Conservation (phyloP, 2,797 vertebrate genomes). For the Halcyon chelicuti region DNA sequence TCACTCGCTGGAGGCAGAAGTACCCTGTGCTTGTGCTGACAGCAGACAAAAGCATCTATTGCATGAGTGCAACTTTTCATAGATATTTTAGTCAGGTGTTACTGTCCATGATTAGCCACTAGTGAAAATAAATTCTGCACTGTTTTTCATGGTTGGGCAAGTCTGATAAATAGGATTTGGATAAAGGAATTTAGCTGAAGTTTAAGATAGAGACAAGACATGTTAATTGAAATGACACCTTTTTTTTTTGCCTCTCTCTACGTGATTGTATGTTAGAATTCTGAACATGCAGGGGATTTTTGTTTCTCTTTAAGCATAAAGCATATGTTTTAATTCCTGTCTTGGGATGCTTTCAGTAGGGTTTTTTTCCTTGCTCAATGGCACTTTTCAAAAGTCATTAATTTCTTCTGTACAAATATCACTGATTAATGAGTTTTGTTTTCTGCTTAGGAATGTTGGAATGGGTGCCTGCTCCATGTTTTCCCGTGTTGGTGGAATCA, state of each 20-base stretch:
- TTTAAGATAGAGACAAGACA: background rate
- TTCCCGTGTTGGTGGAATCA: slow-evolving; percentile 83
- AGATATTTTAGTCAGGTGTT: background rate
- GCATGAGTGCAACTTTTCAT: background rate
- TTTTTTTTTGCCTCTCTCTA: background rate
- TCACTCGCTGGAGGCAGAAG: background rate
- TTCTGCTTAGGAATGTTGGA: slow-evolving; percentile 79
- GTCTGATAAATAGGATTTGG: background rate
- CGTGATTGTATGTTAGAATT: background rate
- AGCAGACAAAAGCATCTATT: background rate
- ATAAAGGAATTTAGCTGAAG: background rate
- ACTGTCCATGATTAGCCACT: background rate
- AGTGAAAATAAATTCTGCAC: background rate
- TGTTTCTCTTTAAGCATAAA: background rate
- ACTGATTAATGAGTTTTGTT: background rate
- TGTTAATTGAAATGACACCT: background rate
- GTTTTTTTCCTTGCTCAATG: background rate
- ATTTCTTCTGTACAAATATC: background rate
- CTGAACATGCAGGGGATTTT: background rate
- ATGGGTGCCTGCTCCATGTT: slow-evolving; percentile 86
- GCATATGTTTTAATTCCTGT: background rate
- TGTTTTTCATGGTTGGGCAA: background rate
- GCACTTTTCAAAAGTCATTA: background rate
- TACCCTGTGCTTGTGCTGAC: background rate
- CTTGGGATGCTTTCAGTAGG: background rate